These are phyloP conservation scores for Lithosia quadra DNA, from an alignment of 2,888 invertebrate genomes.

Conservation along the genomic window DNA sequence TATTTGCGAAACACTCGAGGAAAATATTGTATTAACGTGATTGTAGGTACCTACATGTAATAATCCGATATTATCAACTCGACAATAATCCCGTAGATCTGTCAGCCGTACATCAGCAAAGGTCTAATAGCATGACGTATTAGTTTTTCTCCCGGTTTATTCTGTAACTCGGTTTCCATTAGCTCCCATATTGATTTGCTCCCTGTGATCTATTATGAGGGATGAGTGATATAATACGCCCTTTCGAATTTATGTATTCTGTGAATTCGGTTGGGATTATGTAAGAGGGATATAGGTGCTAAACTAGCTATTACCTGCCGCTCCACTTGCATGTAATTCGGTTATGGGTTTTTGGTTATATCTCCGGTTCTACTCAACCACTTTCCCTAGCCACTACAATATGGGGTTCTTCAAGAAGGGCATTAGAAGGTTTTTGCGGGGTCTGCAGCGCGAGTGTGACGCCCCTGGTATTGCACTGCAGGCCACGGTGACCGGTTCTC, in stretches of 20 bases:
- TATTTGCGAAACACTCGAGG: not conserved
- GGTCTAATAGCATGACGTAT: conserved; percentile 23
- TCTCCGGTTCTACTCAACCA: no score
- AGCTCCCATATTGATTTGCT: conserved; percentile 41
- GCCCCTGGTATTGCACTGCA: no score
- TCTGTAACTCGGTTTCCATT: conserved; percentile 42
- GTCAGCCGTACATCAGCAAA: conserved; percentile 12
- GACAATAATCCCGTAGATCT: conserved; percentile 20
- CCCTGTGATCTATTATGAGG: conserved; percentile 44
- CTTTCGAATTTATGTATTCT: conserved; percentile 34
- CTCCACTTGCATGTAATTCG: no score
- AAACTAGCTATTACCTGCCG: no score
- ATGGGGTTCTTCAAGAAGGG: no score
- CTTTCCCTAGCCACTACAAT: no score
- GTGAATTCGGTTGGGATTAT: conserved; percentile 6
- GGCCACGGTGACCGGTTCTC: no score
- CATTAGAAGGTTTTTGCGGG: no score
- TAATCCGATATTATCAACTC: not conserved
- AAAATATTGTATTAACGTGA: conserved; percentile 1
- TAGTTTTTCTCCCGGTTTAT: conserved; percentile 29
- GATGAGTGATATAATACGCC: conserved; percentile 36
- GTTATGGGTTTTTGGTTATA: no score
- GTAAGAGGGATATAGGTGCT: not conserved
- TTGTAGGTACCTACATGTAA: conserved; percentile 3
- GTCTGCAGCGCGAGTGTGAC: no score